Evolutionary conservation across 2,797 vertebrate species (phyloP), one percentile per base, ranked within the genome.

Genomic region (Pseudotriccus pelzelni): DNA sequence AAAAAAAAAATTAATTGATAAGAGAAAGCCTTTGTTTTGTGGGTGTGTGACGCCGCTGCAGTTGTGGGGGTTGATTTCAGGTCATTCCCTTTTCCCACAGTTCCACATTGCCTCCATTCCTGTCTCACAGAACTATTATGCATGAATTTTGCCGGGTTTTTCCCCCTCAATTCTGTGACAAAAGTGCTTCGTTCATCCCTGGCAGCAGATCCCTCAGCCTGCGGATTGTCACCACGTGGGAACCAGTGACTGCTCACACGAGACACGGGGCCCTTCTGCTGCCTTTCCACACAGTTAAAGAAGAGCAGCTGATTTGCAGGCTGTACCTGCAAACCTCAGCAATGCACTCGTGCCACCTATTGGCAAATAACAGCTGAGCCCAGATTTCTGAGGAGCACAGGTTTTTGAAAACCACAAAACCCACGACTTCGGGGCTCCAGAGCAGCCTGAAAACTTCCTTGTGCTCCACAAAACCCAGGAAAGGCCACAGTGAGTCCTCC

Each of bases 341-440:
- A 94, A 96, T 93, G 62, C 95, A 90, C 96, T 98, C 67, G 75
- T 95, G 97, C 97, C 98, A 97, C 91, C 97, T 98, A 89, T 96
- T 95, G 98, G 96, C 84, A 91, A 89, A 46, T 16, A 17, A n/a
- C 69, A 70, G 34, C 34, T 14, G 39, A 87, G 39, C 62, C 36
- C 55, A 49, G 24, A 7, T 27, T 82, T 22, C 69, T 58, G 66
- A 11, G 3, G 36, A 87, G 78, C 25, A 8, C 22, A 27, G 24
- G 28, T 8, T 14, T 55, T 15, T 52, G 23, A 53, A 28, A 53
- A 28, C 7, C 12, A 5, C 27, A 3, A 24, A 63, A 18, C 39
- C 14, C 39, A 39, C 10, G 12, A 83, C 37, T 34, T 39, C 19
- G 0, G 70, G 44, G 27, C 32, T 74, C 25, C 39, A 9, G 39